Conservation (phyloP, 2,888 invertebrate species). For the Hyalella azteca region DNA sequence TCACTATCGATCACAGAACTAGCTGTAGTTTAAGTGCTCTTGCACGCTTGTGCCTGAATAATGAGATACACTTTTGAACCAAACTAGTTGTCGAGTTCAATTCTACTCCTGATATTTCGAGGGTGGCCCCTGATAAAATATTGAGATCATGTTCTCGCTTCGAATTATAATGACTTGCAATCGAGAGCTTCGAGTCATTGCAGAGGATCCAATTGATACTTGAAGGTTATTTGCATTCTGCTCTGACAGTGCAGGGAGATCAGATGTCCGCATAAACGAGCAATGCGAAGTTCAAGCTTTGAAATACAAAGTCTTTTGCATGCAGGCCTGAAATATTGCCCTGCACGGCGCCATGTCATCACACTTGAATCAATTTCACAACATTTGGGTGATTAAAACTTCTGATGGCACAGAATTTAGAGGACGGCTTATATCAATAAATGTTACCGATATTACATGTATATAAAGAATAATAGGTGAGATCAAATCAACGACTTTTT, state of each 20-base stretch:
- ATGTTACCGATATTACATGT: too few species aligned
- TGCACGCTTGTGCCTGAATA: too few species aligned
- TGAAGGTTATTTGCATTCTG: background rate
- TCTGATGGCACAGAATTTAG: too few species aligned
- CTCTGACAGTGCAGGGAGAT: background rate
- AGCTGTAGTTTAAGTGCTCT: too few species aligned
- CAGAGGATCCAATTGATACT: background rate
- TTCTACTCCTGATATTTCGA: background rate
- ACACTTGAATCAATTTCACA: too few species aligned
- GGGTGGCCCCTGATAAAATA: background rate
- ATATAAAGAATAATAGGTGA: too few species aligned
- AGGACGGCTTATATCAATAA: too few species aligned
- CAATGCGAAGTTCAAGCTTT: background rate
- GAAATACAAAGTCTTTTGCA: background rate
- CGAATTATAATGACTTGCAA: background rate
- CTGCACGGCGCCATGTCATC: background rate
- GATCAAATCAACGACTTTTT: too few species aligned
- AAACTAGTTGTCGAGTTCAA: background rate
- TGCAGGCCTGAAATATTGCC: background rate
- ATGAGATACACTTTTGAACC: background rate
- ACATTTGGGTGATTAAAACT: too few species aligned
- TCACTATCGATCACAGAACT: too few species aligned
- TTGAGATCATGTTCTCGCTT: background rate
- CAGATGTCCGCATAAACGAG: background rate
- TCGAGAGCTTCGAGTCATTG: background rate